Percentiles rank a stretch among this genome's conserved stretches.
phyloP scores from a whole-genome alignment of 2,113 vertebrate genomes.

The Columbina picui region DNA sequence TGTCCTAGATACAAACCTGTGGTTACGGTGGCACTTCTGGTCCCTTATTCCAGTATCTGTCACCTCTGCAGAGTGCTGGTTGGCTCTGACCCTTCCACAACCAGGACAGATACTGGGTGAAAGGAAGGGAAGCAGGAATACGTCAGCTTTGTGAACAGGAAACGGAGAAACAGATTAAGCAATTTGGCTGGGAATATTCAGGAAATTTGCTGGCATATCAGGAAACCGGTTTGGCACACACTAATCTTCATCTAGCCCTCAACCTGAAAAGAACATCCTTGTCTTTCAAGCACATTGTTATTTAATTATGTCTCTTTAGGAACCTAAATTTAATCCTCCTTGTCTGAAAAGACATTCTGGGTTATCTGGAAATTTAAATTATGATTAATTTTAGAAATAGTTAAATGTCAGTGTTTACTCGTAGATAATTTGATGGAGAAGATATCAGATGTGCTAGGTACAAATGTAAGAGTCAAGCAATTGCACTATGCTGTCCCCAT shows the following conservation, averaged over 20 bases:
- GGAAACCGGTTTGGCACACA: background rate
- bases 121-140: background rate
- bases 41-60: background rate
- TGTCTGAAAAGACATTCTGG: background rate
- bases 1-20: background rate
- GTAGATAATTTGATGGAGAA: background rate
- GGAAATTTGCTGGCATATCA: conserved; percentile 9
- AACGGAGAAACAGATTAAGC: background rate
- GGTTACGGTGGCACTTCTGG: background rate
- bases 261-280: background rate
- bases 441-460: background rate
- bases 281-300: background rate
- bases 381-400: background rate
- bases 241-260: background rate
- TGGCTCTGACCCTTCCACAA: background rate
- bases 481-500: background rate
- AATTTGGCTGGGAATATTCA: background rate
- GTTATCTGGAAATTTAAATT: conserved; percentile 1
- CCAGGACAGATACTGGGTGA: background rate
- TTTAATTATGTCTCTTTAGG: background rate
- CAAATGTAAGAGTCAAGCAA: background rate
- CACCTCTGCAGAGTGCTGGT: background rate
- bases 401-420: conserved; percentile 11
- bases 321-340: background rate
- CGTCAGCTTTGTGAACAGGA: background rate